phyloP scores from a whole-genome alignment of 2,113 vertebrate species.

The Osmerus mordax region DNA sequence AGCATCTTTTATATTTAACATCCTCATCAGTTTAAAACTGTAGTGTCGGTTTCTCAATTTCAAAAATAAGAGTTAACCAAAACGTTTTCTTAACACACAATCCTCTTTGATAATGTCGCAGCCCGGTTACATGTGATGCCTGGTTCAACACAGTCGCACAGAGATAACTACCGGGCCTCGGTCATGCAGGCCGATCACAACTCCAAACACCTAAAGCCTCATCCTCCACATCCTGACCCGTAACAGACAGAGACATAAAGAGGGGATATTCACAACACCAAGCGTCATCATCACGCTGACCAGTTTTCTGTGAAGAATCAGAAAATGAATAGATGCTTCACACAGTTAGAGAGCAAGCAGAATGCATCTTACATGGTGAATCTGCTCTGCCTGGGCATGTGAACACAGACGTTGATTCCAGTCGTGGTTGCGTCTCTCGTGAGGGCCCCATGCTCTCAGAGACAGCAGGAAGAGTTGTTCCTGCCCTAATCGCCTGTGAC shows the following conservation, averaged over 20 bases:
- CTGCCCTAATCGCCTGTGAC: slow-evolving; percentile 70
- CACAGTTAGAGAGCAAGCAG: slow-evolving; percentile 62
- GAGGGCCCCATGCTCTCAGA: slow-evolving; percentile 69
- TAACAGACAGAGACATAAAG: not conserved
- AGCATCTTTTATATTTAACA: too few species aligned
- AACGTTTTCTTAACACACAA: too few species aligned
- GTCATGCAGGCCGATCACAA: too few species aligned
- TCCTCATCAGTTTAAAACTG: too few species aligned
- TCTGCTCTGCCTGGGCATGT: slow-evolving; percentile 64
- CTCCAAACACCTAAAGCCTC: not conserved
- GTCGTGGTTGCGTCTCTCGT: slow-evolving; percentile 63
- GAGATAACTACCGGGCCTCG: too few species aligned
- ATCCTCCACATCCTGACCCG: not conserved
- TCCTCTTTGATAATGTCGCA: too few species aligned
- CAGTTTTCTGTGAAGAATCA: slow-evolving; percentile 46
- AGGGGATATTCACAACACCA: slow-evolving; percentile 31
- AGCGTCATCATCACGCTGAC: slow-evolving; percentile 41
- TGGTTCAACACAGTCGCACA: not conserved
- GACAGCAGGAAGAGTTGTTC: slow-evolving; percentile 67
- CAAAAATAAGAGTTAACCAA: too few species aligned
- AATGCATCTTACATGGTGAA: slow-evolving; percentile 77
- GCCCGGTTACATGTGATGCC: too few species aligned
- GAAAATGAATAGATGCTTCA: slow-evolving; percentile 69
- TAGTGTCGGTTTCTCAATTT: too few species aligned
- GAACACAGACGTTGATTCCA: slow-evolving; percentile 70